phyloP scores from a whole-genome alignment of 1,140 invertebrate genomes.

The Eurosta solidaginis region DNA sequence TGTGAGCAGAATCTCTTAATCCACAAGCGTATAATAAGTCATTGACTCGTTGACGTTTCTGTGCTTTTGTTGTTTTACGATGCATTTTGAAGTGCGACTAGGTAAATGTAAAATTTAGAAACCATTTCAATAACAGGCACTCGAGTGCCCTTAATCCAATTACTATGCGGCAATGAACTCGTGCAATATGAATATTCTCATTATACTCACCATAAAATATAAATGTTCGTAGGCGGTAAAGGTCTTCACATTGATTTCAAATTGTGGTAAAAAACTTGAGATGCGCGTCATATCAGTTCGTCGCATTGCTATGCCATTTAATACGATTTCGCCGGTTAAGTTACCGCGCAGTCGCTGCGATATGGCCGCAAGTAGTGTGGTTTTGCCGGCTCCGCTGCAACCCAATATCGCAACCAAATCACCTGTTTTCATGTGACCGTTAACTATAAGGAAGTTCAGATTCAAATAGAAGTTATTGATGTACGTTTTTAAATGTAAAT shows the following conservation, averaged over 20 bases:
- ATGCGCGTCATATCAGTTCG: conserved; percentile 69
- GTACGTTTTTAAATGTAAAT: not conserved
- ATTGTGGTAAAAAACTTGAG: conserved; percentile 75
- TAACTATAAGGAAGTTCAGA: conserved; percentile 55
- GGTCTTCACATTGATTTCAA: conserved; percentile 70
- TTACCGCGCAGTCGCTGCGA: conserved; percentile 68
- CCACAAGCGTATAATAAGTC: conserved; percentile 67
- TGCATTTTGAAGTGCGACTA: conserved; percentile 67
- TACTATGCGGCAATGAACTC: not conserved
- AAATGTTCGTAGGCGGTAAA: conserved; percentile 75
- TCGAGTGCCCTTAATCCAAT: conserved; percentile 6
- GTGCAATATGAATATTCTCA: not conserved
- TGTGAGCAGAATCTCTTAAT: conserved; percentile 69
- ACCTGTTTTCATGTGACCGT: conserved; percentile 63
- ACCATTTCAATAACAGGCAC: not conserved
- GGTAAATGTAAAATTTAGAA: conserved; percentile 34
- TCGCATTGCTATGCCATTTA: conserved; percentile 69
- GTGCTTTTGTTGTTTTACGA: conserved; percentile 57
- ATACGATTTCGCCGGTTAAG: conserved; percentile 67
- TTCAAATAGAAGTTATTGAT: not conserved
- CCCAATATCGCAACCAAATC: conserved; percentile 66
- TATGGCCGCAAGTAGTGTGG: conserved; percentile 71
- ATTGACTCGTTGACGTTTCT: conserved; percentile 60
- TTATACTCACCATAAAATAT: conserved; percentile 71
- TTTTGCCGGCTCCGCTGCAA: conserved; percentile 73